phyloP scores from a whole-genome alignment of 2,797 vertebrate genomes.

The Spinus olivaceus region DNA sequence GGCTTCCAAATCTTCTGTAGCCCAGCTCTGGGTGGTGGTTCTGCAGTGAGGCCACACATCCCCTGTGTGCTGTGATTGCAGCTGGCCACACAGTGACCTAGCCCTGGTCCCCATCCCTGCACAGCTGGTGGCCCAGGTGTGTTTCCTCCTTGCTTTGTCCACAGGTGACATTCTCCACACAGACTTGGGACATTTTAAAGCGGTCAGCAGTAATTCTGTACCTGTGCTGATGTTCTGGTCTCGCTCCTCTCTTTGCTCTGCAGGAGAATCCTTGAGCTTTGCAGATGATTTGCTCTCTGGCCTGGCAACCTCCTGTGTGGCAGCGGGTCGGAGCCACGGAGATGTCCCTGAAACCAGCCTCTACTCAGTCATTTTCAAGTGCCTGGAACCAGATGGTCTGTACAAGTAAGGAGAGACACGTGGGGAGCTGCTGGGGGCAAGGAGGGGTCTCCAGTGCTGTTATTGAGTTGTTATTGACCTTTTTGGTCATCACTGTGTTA shows the following conservation, averaged over 20 bases:
- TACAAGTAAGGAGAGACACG: conserved; percentile 87
- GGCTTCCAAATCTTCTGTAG: background rate
- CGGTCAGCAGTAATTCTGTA: background rate
- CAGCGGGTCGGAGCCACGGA: conserved; percentile 86
- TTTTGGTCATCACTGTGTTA: background rate
- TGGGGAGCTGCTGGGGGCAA: background rate
- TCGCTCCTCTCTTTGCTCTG: conserved; percentile 20
- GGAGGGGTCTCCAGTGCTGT: background rate
- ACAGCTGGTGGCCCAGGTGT: background rate
- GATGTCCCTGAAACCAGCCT: conserved; percentile 85
- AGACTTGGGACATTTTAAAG: background rate
- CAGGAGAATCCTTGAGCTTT: conserved; percentile 96
- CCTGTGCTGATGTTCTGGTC: background rate
- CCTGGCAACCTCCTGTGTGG: conserved; percentile 90
- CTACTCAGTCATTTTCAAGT: conserved; percentile 98
- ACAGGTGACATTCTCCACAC: background rate
- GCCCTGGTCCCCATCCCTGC: background rate
- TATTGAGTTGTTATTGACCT: background rate
- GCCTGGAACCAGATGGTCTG: conserved; percentile 96
- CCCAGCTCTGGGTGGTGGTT: background rate
- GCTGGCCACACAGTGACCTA: background rate
- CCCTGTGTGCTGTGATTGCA: background rate
- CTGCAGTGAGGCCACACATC: accelerated
- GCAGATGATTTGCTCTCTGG: conserved; percentile 96
- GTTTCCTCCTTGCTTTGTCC: background rate